A percentile compares a stretch with the other conserved stretches of the same genome.
Conservation (phyloP, 2,113 vertebrate species). For the Sorex fumeus region DNA sequence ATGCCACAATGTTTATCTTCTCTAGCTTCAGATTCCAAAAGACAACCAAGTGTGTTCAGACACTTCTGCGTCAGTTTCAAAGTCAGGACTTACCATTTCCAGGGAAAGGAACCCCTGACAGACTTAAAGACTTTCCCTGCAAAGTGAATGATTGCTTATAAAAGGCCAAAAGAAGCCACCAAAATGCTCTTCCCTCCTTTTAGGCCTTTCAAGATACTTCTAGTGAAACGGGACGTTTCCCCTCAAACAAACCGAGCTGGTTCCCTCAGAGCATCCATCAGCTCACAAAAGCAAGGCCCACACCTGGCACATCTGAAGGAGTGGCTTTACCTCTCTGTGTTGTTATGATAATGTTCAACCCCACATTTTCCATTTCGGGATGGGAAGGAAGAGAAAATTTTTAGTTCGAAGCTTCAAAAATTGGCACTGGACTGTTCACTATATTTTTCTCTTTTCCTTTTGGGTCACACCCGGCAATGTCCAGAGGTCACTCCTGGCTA, state of each 20-base stretch:
- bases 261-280: constrained; percentile 60
- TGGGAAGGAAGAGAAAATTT: constrained; percentile 31
- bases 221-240: constrained; percentile 69
- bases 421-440: constrained; percentile 37
- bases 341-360: too few species aligned
- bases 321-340: too few species aligned
- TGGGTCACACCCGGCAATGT: too few species aligned
- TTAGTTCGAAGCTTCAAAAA: constrained; percentile 55
- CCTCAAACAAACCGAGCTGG: constrained; percentile 64
- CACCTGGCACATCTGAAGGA: constrained; percentile 54
- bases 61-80: background rate
- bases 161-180: constrained; percentile 44
- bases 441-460: background rate
- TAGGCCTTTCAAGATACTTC: constrained; percentile 55
- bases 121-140: constrained; percentile 44
- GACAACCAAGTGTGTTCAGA: background rate
- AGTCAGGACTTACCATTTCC: constrained; percentile 40
- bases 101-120: constrained; percentile 35
- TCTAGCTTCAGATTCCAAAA: constrained; percentile 63
- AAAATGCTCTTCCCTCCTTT: constrained; percentile 1
- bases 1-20: constrained; percentile 32
- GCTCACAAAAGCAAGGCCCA: constrained; percentile 65
- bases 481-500: too few species aligned
- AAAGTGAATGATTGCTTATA: constrained; percentile 27
- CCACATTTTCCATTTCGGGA: constrained; percentile 59